Percentiles rank a stretch among this genome's conserved stretches.
phyloP scores from a whole-genome alignment of 2,888 invertebrate genomes.

The Xestobium rufovillosum region DNA sequence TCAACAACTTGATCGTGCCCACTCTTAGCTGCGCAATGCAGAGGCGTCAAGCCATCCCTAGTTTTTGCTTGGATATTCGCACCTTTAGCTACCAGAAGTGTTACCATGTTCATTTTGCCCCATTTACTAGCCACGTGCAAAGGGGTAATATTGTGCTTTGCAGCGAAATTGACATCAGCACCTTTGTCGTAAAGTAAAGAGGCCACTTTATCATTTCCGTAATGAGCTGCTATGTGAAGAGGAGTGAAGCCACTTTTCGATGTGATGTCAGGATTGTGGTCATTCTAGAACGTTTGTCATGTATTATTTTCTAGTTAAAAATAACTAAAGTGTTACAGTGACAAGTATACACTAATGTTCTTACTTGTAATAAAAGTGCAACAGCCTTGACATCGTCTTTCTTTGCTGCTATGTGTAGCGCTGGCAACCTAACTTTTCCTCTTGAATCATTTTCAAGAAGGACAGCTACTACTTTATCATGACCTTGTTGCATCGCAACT shows the following conservation, averaged over 20 bases:
- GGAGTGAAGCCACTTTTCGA: slow-evolving; percentile 98
- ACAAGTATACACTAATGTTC: no score
- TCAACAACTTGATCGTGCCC: slow-evolving; percentile 95
- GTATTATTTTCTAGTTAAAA: no score
- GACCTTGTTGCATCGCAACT: slow-evolving; percentile 98
- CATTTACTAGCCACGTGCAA: slow-evolving; percentile 97
- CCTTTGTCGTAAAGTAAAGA: slow-evolving; percentile 80
- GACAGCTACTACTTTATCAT: slow-evolving; percentile 94
- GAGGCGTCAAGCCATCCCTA: slow-evolving; percentile 88
- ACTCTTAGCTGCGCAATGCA: slow-evolving; percentile 95
- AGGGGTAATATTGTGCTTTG: slow-evolving; percentile 97
- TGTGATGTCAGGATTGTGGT: slow-evolving; percentile 94
- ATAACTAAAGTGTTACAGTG: no score
- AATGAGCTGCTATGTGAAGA: slow-evolving; percentile 96
- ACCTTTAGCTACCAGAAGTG: slow-evolving; percentile 77
- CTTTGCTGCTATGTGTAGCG: slow-evolving; percentile 96
- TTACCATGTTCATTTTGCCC: slow-evolving; percentile 93
- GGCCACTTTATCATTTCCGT: slow-evolving; percentile 93
- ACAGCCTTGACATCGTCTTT: slow-evolving; percentile 98
- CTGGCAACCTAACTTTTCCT: slow-evolving; percentile 92
- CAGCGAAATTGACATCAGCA: slow-evolving; percentile 92
- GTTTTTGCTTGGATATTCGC: slow-evolving; percentile 91
- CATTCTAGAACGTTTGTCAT: slow-evolving; percentile 58
- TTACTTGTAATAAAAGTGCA: slow-evolving; percentile 74
- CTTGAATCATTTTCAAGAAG: slow-evolving; percentile 92